Evolutionary conservation across 2,888 invertebrate genomes (phyloP).

Genomic region (Apotomis capreana): DNA sequence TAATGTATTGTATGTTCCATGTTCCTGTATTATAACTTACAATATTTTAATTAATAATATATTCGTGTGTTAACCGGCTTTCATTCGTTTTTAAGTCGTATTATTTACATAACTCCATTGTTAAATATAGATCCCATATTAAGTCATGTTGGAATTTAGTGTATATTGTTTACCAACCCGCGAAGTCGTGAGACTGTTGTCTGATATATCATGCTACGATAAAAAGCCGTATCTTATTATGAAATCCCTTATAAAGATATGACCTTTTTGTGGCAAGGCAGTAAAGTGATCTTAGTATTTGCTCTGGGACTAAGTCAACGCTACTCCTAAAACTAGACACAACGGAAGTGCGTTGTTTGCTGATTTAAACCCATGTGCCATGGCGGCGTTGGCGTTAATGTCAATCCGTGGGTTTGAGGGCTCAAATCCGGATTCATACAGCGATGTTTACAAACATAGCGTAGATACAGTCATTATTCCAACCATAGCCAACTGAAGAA

Average conservation of each 20-base stretch:
- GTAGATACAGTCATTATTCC: slow-evolving; percentile 3
- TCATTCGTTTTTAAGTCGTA: too few species aligned
- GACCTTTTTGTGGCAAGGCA: background rate
- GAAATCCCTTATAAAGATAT: too few species aligned
- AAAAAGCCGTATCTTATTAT: too few species aligned
- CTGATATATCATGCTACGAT: too few species aligned
- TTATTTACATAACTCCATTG: too few species aligned
- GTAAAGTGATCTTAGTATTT: slow-evolving; percentile 14
- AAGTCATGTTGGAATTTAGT: background rate
- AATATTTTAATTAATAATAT: too few species aligned
- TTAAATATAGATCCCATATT: background rate
- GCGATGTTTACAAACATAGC: slow-evolving; percentile 19
- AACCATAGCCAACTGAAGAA: background rate
- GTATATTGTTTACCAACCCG: slow-evolving; percentile 14
- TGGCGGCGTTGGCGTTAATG: slow-evolving; percentile 59
- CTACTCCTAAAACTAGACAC: slow-evolving; percentile 38
- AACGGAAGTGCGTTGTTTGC: slow-evolving; percentile 76
- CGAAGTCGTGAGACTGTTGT: background rate
- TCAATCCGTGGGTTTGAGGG: slow-evolving; percentile 34
- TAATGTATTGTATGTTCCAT: too few species aligned
- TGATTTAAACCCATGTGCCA: slow-evolving; percentile 62
- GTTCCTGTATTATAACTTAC: too few species aligned
- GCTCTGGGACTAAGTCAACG: slow-evolving; percentile 18
- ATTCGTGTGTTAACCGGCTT: too few species aligned
- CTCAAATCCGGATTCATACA: slow-evolving; percentile 11